phyloP scores from a whole-genome alignment of 2,888 invertebrate genomes.

The Polydesmus complanatus region DNA sequence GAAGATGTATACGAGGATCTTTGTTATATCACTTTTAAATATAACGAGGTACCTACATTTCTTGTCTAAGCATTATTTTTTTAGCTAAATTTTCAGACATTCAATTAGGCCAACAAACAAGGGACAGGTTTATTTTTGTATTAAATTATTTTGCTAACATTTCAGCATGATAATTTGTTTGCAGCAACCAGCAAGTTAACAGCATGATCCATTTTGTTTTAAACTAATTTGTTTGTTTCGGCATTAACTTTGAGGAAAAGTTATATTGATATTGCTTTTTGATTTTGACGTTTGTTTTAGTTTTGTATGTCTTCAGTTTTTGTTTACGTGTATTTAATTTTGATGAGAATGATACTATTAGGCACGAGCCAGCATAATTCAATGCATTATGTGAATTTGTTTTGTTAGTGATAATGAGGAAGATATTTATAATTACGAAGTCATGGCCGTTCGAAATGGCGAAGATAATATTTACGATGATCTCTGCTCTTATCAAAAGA shows the following conservation, averaged over 20 bases:
- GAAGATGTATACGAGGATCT: slow-evolving; percentile 78
- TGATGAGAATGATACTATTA: neutral
- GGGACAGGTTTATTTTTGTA: no score
- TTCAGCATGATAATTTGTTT: neutral
- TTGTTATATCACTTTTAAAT: slow-evolving; percentile 62
- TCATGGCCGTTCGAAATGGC: slow-evolving; percentile 28
- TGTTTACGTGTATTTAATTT: neutral
- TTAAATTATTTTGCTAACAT: no score
- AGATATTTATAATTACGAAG: slow-evolving; percentile 29
- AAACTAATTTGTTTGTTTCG: neutral
- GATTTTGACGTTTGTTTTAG: neutral
- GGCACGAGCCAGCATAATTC: neutral
- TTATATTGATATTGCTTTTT: neutral
- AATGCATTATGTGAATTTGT: neutral
- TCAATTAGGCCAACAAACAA: no score
- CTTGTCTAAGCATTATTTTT: no score
- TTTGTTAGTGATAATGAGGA: slow-evolving; percentile 25
- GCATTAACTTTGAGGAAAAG: neutral
- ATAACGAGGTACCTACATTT: slow-evolving; percentile 19
- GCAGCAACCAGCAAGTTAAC: no score
- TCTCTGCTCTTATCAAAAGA: slow-evolving; percentile 49
- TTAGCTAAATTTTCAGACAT: no score
- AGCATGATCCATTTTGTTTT: no score
- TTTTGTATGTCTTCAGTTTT: neutral
- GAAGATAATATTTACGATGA: slow-evolving; percentile 92